phyloP scores from a whole-genome alignment of 2,113 vertebrate genomes.

The Neodon shergylaensis region DNA sequence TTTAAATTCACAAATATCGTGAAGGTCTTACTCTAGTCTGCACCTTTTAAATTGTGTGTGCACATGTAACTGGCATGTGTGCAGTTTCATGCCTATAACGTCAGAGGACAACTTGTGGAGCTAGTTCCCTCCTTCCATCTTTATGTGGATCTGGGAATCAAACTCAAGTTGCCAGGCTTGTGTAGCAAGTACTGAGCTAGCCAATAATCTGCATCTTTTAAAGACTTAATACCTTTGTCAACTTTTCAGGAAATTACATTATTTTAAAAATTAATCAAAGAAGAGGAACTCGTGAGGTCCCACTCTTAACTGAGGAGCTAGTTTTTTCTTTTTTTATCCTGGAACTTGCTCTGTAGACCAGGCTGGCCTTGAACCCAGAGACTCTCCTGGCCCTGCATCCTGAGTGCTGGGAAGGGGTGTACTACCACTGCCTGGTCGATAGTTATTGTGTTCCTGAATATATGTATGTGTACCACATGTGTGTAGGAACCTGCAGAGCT shows the following conservation, averaged over 20 bases:
- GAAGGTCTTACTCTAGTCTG: background rate
- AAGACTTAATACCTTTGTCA: background rate
- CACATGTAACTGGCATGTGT: background rate
- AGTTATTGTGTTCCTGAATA: background rate
- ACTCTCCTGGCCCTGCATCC: too few relatives aligned
- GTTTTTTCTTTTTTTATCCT: too few relatives aligned
- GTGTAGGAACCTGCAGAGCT: background rate
- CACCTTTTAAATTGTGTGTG: background rate
- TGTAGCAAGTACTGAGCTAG: background rate
- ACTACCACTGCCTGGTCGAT: background rate
- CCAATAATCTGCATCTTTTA: background rate
- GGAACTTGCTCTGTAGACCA: too few relatives aligned
- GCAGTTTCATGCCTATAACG: background rate
- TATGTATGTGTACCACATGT: background rate
- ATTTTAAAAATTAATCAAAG: background rate
- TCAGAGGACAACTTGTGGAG: background rate
- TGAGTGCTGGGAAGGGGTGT: too few relatives aligned
- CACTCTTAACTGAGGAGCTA: background rate
- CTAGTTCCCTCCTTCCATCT: background rate
- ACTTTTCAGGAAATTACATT: constrained; percentile 3
- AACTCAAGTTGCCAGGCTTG: background rate
- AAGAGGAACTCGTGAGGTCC: background rate
- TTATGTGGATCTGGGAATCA: background rate
- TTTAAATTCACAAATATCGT: background rate
- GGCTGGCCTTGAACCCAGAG: too few relatives aligned